These are phyloP conservation scores for Isoperla grammatica DNA, from an alignment of 2,888 invertebrate species.

Conservation along the genomic window DNA sequence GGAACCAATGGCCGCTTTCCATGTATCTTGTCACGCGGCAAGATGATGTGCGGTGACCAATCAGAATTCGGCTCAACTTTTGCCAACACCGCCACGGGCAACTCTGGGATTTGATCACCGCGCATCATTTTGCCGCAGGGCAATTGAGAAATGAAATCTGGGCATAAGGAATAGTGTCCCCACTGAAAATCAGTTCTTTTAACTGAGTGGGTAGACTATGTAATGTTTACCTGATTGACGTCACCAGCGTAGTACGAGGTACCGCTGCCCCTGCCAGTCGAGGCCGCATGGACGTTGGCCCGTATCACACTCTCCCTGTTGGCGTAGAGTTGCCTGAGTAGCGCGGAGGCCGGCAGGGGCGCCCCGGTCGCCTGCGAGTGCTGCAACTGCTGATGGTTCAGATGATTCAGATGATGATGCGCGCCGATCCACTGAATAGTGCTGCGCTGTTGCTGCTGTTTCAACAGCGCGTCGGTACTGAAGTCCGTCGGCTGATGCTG, in stretches of 20 bases:
- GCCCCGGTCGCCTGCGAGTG: constrained; percentile 37
- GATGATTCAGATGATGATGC: constrained; percentile 59
- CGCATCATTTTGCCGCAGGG: too few species aligned
- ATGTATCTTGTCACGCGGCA: too few species aligned
- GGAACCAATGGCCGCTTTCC: too few species aligned
- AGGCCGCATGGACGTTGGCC: constrained; percentile 61
- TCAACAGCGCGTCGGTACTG: constrained; percentile 76
- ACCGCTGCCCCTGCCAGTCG: constrained; percentile 37
- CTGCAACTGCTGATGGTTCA: constrained; percentile 54
- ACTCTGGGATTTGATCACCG: too few species aligned
- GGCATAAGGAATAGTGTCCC: too few species aligned
- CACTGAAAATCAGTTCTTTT: too few species aligned
- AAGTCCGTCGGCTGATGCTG: constrained; percentile 78
- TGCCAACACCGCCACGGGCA: too few species aligned
- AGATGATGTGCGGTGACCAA: too few species aligned
- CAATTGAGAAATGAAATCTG: too few species aligned
- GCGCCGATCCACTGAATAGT: constrained; percentile 94
- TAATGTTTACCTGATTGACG: constrained; percentile 54
- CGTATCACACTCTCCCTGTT: constrained; percentile 93
- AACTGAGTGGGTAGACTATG: too few species aligned
- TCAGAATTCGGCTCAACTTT: too few species aligned
- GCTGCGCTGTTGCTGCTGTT: constrained; percentile 70
- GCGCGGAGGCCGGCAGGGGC: constrained; percentile 78
- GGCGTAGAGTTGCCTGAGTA: constrained; percentile 84
- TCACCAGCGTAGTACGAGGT: constrained; percentile 43